A percentile compares a stretch with the other conserved stretches of the same genome.
These are phyloP conservation scores for Lathronympha strigana DNA, from an alignment of 2,888 invertebrate species.

Conservation along the genomic window DNA sequence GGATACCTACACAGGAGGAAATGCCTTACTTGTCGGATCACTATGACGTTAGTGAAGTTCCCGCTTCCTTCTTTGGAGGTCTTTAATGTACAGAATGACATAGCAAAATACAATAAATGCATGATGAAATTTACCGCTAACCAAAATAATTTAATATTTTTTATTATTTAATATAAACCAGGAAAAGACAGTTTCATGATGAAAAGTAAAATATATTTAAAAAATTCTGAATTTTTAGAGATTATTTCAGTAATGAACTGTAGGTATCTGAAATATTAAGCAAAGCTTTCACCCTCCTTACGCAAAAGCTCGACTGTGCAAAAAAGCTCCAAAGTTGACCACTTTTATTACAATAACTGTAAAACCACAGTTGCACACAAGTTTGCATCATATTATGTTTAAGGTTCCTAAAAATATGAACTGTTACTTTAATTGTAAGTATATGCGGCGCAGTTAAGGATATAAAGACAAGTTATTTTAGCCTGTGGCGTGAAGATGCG, in stretches of 20 bases:
- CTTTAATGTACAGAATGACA: neutral
- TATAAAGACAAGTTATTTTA: slow-evolving; percentile 36
- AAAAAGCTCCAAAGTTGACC: slow-evolving; percentile 1
- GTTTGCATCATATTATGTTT: slow-evolving; percentile 28
- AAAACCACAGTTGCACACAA: slow-evolving; percentile 22
- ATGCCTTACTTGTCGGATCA: slow-evolving; percentile 54
- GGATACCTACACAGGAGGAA: slow-evolving; percentile 62
- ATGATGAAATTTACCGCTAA: too few species aligned
- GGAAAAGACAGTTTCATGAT: too few species aligned
- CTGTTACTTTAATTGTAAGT: slow-evolving; percentile 30
- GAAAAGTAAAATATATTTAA: too few species aligned
- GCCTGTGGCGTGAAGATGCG: slow-evolving; percentile 32
- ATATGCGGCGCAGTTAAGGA: slow-evolving; percentile 14
- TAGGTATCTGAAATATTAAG: too few species aligned
- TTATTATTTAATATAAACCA: too few species aligned
- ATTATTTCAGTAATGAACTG: too few species aligned
- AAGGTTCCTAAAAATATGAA: slow-evolving; percentile 19
- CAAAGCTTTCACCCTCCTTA: neutral
- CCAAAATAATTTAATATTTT: too few species aligned
- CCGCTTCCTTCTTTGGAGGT: slow-evolving; percentile 36
- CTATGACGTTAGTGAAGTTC: slow-evolving; percentile 42
- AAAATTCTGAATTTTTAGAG: too few species aligned
- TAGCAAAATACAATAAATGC: neutral
- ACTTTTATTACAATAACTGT: slow-evolving; percentile 24
- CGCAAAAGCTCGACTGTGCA: neutral